phyloP scores from a whole-genome alignment of 2,113 vertebrate species.

The Sakesphorus luctuosus region DNA sequence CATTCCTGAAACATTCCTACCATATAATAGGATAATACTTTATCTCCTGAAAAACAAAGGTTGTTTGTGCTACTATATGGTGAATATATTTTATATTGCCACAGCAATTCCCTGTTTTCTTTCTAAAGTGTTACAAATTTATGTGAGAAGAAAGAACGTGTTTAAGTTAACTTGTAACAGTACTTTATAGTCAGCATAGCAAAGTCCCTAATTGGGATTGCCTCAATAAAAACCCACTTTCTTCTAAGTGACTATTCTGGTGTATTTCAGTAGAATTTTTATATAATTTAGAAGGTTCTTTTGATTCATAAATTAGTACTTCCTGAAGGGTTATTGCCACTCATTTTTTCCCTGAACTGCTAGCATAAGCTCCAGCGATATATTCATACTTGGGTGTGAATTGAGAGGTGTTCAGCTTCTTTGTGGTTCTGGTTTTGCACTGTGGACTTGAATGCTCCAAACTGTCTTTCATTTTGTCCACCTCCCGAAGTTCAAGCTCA shows the following conservation, averaged over 20 bases:
- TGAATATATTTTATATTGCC: neutral
- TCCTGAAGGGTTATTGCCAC: neutral
- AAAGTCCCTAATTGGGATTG: neutral
- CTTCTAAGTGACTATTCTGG: neutral
- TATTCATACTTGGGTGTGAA: neutral
- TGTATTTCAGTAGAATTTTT: neutral
- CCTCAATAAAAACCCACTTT: neutral
- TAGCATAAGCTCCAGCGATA: neutral
- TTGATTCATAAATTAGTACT: neutral
- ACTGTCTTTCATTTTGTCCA: fast-evolving
- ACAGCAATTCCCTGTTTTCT: neutral
- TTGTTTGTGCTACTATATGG: neutral
- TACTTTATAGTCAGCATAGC: neutral
- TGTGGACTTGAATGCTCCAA: neutral
- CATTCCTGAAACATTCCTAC: neutral
- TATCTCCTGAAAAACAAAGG: neutral
- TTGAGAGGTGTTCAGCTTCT: neutral
- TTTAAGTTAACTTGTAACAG: neutral
- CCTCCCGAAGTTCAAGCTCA: neutral
- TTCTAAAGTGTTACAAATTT: neutral
- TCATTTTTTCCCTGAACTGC: fast-evolving
- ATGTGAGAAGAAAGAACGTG: neutral
- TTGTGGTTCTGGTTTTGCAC: neutral
- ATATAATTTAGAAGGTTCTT: neutral
- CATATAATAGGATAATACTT: neutral